Evolutionary conservation across 2,888 invertebrate species (phyloP), one percentile per base, ranked within the genome.

Genomic region (Conchocele bisecta): DNA sequence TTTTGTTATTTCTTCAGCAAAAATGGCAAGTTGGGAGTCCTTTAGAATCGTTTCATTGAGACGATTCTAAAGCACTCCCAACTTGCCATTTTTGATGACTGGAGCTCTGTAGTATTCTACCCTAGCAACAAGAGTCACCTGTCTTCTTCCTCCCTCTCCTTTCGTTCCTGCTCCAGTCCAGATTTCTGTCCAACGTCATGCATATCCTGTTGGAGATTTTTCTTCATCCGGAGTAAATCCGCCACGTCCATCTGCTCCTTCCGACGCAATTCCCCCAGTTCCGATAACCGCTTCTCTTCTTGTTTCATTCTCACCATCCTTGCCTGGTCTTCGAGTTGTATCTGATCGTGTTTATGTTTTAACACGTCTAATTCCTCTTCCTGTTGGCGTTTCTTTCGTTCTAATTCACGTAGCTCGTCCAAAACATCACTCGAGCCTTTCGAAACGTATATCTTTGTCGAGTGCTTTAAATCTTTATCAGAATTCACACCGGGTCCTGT

Each of bases 221-320:
- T 82, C 66, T 88, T 88, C 78, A 77, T 75, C 29, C 76, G 79
- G 87, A 89, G 82, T 56, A 90, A 66, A 37, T 88, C 86, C 2
- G 87, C 90, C 15, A 89, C 82, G 42, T 85, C 86, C 39, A 81
- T 83, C 42, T 85, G 84, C 66, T 89, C 83, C 51, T 83, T 81
- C 46, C 66, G 74, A 56, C 81, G 76, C 56, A 84, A 59, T n/a
- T 69, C 59, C 64, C 83, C 85, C 39, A 83, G 48, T 24, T 72
- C 61, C n/a, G 69, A 73, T 17, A 80, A 42, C 48, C 50, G 67
- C 46, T 74, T 48, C 39, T 82, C 77, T 48, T 83, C 81, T 5
- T 61, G 50, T 44, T 69, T 68, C 58, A 85, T 42, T 60, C 92
- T 93, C 60, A 92, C 91, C 6, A 94, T 91, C 33, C 94, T 83